A percentile compares a stretch with the other conserved stretches of the same genome.
These are phyloP conservation scores for Xiphophorus hellerii DNA, from an alignment of 2,113 vertebrate species.

Conservation along the genomic window DNA sequence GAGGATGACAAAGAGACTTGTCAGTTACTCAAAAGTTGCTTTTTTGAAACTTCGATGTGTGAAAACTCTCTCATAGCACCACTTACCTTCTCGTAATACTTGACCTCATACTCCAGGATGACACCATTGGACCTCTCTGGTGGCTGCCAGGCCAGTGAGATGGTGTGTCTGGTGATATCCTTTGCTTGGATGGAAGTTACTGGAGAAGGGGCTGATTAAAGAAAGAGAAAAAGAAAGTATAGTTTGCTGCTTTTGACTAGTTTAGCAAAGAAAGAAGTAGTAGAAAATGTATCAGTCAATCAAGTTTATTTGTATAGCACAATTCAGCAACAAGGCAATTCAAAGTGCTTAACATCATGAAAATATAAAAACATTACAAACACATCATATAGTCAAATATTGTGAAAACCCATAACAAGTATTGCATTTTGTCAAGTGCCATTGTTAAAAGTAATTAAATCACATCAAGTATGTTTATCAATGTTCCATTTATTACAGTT, in stretches of 20 bases:
- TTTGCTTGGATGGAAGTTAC: slow-evolving; percentile 93
- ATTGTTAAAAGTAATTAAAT: too few species aligned
- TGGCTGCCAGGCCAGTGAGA: slow-evolving; percentile 93
- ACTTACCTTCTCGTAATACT: slow-evolving; percentile 97
- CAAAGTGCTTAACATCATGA: too few species aligned
- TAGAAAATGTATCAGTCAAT: too few species aligned
- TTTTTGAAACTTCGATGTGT: background rate
- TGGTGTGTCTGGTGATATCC: slow-evolving; percentile 95
- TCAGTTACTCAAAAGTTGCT: background rate
- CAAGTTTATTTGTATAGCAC: too few species aligned
- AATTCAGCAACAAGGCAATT: too few species aligned
- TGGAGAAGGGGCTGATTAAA: slow-evolving; percentile 88
- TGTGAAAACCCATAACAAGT: too few species aligned
- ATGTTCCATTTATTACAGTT: too few species aligned
- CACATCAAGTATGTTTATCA: too few species aligned
- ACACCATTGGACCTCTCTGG: slow-evolving; percentile 96
- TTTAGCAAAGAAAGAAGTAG: background rate
- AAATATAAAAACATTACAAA: too few species aligned
- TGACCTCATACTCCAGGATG: slow-evolving; percentile 97
- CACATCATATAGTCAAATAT: too few species aligned
- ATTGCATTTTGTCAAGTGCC: too few species aligned
- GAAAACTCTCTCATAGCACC: background rate
- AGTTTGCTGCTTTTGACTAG: slow-evolving; percentile 28
- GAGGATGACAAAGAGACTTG: background rate
- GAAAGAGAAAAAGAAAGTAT: slow-evolving; percentile 20